Percentiles rank a stretch among this genome's conserved stretches.
Evolutionary conservation across 2,888 invertebrate species (phyloP).

Genomic region (Augiades crinisus): DNA sequence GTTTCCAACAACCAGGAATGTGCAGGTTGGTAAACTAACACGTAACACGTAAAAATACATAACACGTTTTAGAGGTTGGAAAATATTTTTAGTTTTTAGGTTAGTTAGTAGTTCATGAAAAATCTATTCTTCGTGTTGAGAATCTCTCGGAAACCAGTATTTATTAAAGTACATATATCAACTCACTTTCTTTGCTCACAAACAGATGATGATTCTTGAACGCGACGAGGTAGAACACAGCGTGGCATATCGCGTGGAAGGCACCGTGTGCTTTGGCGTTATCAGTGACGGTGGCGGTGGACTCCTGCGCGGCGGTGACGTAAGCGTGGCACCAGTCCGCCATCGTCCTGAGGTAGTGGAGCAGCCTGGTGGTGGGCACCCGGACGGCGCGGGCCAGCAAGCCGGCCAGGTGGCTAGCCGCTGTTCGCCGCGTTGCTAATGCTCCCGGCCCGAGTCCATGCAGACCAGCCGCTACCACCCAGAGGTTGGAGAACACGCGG

Average conservation of each 20-base stretch:
- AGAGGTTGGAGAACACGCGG: slow-evolving; percentile 57
- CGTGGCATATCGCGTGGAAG: slow-evolving; percentile 96
- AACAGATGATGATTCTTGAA: slow-evolving; percentile 94
- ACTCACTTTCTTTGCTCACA: slow-evolving; percentile 87
- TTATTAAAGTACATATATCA: too few relatives aligned
- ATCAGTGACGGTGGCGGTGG: slow-evolving; percentile 51
- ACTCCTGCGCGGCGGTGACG: slow-evolving; percentile 84
- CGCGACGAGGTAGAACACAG: slow-evolving; percentile 94
- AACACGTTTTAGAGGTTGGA: too few relatives aligned
- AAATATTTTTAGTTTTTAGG: too few relatives aligned
- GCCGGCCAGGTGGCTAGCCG: slow-evolving; percentile 68
- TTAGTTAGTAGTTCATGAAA: too few relatives aligned
- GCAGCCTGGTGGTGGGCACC: slow-evolving; percentile 60
- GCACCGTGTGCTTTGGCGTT: slow-evolving; percentile 87
- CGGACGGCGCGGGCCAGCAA: slow-evolving; percentile 66
- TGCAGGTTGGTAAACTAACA: too few relatives aligned
- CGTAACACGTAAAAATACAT: too few relatives aligned
- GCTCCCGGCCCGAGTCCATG: slow-evolving; percentile 63
- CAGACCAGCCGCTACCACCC: slow-evolving; percentile 64
- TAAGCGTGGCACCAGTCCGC: slow-evolving; percentile 93
- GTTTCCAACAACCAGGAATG: too few relatives aligned
- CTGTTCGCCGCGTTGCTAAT: slow-evolving; percentile 60
- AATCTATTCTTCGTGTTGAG: too few relatives aligned
- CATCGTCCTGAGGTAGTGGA: slow-evolving; percentile 80
- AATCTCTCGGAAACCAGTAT: too few relatives aligned